phyloP scores from a whole-genome alignment of 30 jellyfish, hydroid and myxozoan species.

The Turritopsis dohrnii region DNA sequence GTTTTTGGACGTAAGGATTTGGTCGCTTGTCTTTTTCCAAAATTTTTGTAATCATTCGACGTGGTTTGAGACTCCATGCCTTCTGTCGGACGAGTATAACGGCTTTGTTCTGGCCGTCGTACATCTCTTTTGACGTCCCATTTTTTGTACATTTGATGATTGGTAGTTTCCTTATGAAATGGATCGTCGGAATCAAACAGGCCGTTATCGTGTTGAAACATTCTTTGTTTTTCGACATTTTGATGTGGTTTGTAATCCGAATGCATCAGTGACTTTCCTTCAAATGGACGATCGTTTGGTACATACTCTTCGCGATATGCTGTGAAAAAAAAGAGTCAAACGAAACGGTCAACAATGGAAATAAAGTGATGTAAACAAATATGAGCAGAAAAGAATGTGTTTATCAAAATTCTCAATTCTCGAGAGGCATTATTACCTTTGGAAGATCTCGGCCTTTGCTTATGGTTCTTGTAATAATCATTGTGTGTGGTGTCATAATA shows the following conservation, averaged over 20 bases:
- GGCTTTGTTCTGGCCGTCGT: background rate
- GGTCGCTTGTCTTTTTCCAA: background rate
- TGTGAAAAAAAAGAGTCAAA: background rate
- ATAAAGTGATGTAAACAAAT: too few species aligned
- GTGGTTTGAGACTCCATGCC: slow-evolving; percentile 3
- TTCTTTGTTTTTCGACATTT: background rate
- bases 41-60: slow-evolving; percentile 10
- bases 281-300: slow-evolving; percentile 20
- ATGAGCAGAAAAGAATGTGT: background rate
- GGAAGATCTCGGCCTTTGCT: slow-evolving; percentile 8
- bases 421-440: background rate
- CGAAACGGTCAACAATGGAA: background rate
- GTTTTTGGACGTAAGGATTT: background rate
- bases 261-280: slow-evolving; percentile 11
- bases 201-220: background rate
- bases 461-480: slow-evolving; percentile 2
- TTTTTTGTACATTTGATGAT: slow-evolving; percentile 39
- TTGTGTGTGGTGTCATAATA: slow-evolving; percentile 14
- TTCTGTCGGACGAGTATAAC: background rate
- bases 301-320: background rate
- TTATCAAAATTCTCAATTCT: background rate
- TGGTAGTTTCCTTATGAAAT: slow-evolving; percentile 66
- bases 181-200: slow-evolving; percentile 47
- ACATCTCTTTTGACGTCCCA: slow-evolving; percentile 49
- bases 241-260: slow-evolving; percentile 5